Evolutionary conservation across 2,113 vertebrate species (phyloP).

Genomic region (Balaenoptera acutorostrata): DNA sequence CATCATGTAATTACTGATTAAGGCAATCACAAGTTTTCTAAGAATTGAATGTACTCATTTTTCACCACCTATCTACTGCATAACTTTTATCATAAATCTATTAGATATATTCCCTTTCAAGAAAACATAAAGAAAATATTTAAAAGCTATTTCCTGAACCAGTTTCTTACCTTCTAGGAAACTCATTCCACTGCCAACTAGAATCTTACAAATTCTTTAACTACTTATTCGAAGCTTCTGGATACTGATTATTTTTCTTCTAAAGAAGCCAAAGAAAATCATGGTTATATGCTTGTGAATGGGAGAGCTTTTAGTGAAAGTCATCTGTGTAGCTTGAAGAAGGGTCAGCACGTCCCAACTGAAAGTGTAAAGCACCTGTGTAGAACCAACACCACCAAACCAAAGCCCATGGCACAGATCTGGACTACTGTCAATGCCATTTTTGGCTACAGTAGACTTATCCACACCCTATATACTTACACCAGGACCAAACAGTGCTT

Average conservation of each 20-base stretch:
- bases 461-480: neutral
- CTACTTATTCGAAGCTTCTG: neutral
- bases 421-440: neutral
- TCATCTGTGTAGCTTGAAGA: neutral
- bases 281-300: neutral
- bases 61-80: neutral
- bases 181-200: neutral
- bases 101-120: neutral
- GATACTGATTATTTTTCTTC: neutral
- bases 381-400: neutral
- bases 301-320: neutral
- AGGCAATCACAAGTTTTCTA: neutral
- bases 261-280: neutral
- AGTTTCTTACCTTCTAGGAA: neutral
- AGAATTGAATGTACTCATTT: neutral
- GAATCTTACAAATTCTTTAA: neutral
- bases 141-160: neutral
- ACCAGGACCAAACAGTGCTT: neutral
- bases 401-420: neutral
- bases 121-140: neutral
- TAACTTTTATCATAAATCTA: neutral
- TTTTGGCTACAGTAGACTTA: neutral
- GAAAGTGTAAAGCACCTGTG: neutral
- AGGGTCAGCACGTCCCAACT: neutral
- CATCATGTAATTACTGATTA: neutral